Percentiles rank a stretch among this genome's conserved stretches.
Evolutionary conservation across 2,888 invertebrate species (phyloP).

Genomic region (Cryptosula pallasiana): DNA sequence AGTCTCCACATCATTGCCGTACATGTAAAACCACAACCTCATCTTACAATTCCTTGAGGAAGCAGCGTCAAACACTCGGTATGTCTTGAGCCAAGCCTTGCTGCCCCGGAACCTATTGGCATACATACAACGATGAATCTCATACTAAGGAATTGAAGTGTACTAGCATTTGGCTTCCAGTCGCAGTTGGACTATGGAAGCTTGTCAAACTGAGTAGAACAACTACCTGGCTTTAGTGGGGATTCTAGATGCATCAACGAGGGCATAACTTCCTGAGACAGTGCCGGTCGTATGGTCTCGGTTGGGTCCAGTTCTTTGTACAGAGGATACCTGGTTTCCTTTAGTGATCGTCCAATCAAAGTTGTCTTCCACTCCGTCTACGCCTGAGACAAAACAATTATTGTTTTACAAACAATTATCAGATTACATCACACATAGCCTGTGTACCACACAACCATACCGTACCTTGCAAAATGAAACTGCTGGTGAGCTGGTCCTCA

Average conservation of each 20-base stretch:
- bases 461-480: conserved; percentile 33
- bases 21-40: conserved; percentile 42
- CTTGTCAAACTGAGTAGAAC: too few species aligned
- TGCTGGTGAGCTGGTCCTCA: conserved; percentile 33
- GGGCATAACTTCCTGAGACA: conserved; percentile 35
- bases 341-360: conserved; percentile 44
- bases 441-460: too few species aligned
- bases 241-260: conserved; percentile 31
- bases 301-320: conserved; percentile 41
- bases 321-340: conserved; percentile 34
- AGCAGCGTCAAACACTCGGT: conserved; percentile 21
- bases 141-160: too few species aligned
- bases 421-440: too few species aligned
- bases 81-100: conserved; percentile 26
- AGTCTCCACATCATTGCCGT: conserved; percentile 35
- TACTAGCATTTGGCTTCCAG: too few species aligned
- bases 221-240: conserved; percentile 2
- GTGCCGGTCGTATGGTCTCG: conserved; percentile 43
- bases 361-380: conserved; percentile 36
- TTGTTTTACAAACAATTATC: too few species aligned
- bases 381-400: too few species aligned
- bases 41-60: conserved; percentile 35
- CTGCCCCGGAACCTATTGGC: conserved; percentile 24
- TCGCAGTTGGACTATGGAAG: too few species aligned
- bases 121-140: too few species aligned